Conservation (phyloP, 2,113 vertebrate species). For the Nibea coibor region DNA sequence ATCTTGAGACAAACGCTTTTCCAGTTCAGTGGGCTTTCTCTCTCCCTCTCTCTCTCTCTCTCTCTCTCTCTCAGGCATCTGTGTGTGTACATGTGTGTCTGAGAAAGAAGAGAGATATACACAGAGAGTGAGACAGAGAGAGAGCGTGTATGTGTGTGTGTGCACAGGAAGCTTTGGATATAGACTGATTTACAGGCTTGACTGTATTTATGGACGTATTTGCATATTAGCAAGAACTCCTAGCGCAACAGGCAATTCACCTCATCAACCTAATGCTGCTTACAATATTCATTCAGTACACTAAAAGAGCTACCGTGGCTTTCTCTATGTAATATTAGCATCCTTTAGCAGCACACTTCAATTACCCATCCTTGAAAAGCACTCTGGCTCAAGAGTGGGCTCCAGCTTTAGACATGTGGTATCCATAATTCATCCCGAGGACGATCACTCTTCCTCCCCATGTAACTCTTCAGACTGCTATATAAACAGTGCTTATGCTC, state of each 20-base stretch:
- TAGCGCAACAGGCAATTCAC: slow-evolving; percentile 80
- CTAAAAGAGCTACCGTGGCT: slow-evolving; percentile 62
- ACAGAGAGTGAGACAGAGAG: slow-evolving; percentile 46
- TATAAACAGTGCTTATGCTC: slow-evolving; percentile 77
- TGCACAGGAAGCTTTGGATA: slow-evolving; percentile 51
- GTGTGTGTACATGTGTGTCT: slow-evolving; percentile 68
- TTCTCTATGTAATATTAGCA: slow-evolving; percentile 70
- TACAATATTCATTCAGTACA: slow-evolving; percentile 54
- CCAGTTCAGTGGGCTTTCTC: slow-evolving; percentile 79
- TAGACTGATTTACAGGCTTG: slow-evolving; percentile 46
- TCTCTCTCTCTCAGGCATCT: slow-evolving; percentile 58
- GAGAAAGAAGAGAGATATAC: slow-evolving; percentile 45
- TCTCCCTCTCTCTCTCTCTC: slow-evolving; percentile 53
- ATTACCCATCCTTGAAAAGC: slow-evolving; percentile 79
- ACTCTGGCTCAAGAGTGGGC: slow-evolving; percentile 73
- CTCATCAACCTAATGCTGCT: slow-evolving; percentile 54
- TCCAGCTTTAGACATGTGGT: slow-evolving; percentile 79
- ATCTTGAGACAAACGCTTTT: slow-evolving; percentile 85
- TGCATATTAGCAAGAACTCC: slow-evolving; percentile 59
- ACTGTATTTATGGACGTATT: slow-evolving; percentile 45
- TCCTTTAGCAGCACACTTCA: slow-evolving; percentile 74
- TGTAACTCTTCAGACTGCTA: slow-evolving; percentile 69
- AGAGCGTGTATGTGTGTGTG: slow-evolving; percentile 36
- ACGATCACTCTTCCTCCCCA: slow-evolving; percentile 69
- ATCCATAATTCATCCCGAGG: slow-evolving; percentile 82